phyloP scores from a whole-genome alignment of 2,113 vertebrate genomes.

The Hemiscyllium ocellatum region DNA sequence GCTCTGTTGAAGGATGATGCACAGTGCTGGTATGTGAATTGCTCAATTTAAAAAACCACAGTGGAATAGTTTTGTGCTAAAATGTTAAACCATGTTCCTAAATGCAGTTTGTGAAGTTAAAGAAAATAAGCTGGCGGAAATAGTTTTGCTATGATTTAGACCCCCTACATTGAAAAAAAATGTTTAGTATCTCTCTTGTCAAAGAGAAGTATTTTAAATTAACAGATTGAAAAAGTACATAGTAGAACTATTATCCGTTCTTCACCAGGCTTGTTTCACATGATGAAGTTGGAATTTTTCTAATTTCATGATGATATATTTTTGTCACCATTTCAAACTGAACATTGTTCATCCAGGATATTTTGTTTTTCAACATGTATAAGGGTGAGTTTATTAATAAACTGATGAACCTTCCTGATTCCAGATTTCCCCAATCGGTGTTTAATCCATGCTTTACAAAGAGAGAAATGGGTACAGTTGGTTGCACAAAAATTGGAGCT shows the following conservation, averaged over 20 bases:
- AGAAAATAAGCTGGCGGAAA: background rate
- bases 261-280: background rate
- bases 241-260: background rate
- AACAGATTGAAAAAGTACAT: background rate
- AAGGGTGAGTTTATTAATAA: background rate
- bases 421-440: background rate
- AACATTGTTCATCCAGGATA: background rate
- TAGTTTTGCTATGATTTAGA: background rate
- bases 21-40: background rate
- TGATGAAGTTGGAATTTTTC: background rate
- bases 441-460: background rate
- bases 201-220: background rate
- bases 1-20: background rate
- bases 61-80: background rate
- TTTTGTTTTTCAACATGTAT: background rate
- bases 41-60: background rate
- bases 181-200: background rate
- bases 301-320: background rate
- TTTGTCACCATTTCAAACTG: background rate
- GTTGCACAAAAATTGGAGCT: background rate
- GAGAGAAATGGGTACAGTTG: background rate
- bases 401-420: background rate
- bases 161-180: background rate
- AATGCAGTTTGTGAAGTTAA: background rate
- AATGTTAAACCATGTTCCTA: background rate